Evolutionary conservation across 2,113 vertebrate species (phyloP).

Genomic region (Eolophus roseicapilla): DNA sequence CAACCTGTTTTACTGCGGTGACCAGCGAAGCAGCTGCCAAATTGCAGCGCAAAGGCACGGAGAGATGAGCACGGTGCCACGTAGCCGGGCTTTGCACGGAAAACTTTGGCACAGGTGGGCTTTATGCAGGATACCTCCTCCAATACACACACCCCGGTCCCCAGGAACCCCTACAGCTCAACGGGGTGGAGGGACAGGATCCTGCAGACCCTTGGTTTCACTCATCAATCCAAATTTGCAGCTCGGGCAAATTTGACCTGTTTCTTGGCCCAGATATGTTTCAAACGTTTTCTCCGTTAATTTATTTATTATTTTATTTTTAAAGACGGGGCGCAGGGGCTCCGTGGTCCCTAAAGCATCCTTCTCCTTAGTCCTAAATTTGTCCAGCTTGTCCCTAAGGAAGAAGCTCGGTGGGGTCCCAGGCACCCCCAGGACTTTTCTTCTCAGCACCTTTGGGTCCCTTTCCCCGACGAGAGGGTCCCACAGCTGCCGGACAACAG

Average conservation of each 20-base stretch:
- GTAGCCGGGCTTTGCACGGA: rapidly evolving
- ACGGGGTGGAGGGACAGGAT: not conserved
- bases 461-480: rapidly evolving
- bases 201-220: not conserved
- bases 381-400: not conserved
- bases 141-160: not conserved
- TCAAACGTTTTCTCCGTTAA: not conserved
- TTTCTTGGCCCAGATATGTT: conserved; percentile 54
- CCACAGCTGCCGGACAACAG: not conserved
- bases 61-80: rapidly evolving
- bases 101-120: rapidly evolving
- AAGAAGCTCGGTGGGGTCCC: not conserved
- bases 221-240: not conserved
- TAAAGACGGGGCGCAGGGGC: not conserved
- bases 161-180: too few species aligned
- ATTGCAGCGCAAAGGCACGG: rapidly evolving
- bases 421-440: too few species aligned
- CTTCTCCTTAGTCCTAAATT: not conserved
- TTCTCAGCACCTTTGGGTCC: not conserved
- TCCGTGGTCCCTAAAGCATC: not conserved
- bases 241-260: conserved; percentile 20
- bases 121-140: not conserved
- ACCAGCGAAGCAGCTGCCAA: not conserved
- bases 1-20: rapidly evolving
- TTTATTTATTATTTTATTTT: not conserved